Evolutionary conservation across 2,888 invertebrate species (phyloP).

Genomic region (Invenusta paracnida): DNA sequence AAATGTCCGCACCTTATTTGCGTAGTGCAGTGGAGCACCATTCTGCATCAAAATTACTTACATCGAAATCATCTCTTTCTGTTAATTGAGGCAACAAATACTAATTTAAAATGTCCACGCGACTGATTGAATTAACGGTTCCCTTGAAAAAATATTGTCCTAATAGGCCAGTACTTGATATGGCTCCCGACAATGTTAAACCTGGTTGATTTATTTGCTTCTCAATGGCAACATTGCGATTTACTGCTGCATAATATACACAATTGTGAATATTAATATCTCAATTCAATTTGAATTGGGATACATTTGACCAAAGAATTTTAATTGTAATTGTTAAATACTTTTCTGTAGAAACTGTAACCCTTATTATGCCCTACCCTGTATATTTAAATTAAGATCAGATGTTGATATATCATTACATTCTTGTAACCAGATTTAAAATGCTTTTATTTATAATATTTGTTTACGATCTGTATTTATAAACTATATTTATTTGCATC

Average conservation of each 20-base stretch:
- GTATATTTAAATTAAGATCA: too few species aligned
- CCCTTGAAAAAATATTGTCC: not conserved
- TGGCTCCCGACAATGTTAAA: not conserved
- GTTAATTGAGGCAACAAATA: too few species aligned
- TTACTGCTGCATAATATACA: not conserved
- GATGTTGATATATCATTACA: too few species aligned
- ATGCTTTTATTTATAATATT: too few species aligned
- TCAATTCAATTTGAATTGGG: not conserved
- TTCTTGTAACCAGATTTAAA: too few species aligned
- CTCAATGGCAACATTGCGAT: not conserved
- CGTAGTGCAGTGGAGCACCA: not conserved
- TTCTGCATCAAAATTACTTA: too few species aligned
- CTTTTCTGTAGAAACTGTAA: not conserved
- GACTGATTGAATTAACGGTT: not conserved
- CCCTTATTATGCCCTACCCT: not conserved
- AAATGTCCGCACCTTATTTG: not conserved
- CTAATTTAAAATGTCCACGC: not conserved
- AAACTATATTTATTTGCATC: too few species aligned
- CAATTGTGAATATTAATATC: not conserved
- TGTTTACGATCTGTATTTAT: too few species aligned
- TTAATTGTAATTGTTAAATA: not conserved
- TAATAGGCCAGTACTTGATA: not conserved
- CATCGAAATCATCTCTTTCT: too few species aligned
- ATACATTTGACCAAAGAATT: not conserved
- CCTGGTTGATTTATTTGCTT: not conserved